phyloP scores from a whole-genome alignment of 92 coral and sea anemone species.

The Umimayanthus kanabou region DNA sequence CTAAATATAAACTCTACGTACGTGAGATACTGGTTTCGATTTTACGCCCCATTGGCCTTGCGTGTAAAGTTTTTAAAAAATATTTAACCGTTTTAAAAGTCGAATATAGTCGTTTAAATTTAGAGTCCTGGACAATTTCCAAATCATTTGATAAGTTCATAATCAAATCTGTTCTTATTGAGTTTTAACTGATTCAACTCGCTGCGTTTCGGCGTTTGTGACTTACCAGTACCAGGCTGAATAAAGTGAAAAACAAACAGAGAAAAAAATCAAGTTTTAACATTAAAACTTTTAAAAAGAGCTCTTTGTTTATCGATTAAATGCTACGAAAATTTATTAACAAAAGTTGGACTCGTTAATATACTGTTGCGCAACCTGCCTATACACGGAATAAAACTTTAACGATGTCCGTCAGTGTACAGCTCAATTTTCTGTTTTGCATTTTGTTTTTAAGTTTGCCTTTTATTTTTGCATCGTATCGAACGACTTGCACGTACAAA shows the following conservation, averaged over 20 bases:
- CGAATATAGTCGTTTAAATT: not conserved
- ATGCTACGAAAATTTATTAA: not conserved
- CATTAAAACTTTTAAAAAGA: too few relatives aligned
- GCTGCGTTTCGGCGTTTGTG: not conserved
- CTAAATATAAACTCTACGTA: not conserved
- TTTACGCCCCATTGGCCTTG: not conserved
- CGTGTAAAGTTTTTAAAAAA: not conserved
- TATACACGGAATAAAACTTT: not conserved
- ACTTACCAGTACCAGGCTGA: not conserved
- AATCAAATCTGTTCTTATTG: not conserved
- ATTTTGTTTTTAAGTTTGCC: not conserved
- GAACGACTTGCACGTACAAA: not conserved
- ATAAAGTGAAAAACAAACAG: not conserved
- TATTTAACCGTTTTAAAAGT: not conserved
- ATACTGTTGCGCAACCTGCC: not conserved
- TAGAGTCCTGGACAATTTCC: conserved; percentile 1
- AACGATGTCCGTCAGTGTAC: not conserved
- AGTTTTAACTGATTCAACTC: too few relatives aligned
- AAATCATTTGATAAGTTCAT: not conserved
- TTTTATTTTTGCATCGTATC: not conserved
- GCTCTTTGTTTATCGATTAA: not conserved
- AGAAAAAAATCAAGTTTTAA: too few relatives aligned
- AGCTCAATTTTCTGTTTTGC: not conserved
- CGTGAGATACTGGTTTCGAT: not conserved
- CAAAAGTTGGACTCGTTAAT: not conserved